Base-by-base conservation (phyloP, 2,888 invertebrate species). In the Aethes cnicana region DNA sequence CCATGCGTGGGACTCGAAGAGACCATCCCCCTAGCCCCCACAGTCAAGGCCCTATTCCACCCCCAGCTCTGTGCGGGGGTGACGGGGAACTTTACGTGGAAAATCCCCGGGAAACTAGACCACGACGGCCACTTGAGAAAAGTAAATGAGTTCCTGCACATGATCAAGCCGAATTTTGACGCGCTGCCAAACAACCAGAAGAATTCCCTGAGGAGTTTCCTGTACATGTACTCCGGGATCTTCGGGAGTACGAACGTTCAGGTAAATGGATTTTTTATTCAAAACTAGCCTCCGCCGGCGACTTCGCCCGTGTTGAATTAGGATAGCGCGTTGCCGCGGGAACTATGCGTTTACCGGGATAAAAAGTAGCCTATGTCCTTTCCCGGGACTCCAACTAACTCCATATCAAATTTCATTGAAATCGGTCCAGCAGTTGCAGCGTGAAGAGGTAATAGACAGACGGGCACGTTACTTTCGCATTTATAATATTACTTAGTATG, bases 181-280 rank as follows among this genome's bases (percentile, higher is more conserved):
- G 58, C 59, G 0, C 53, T 86, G 7, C 77, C 74, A 1, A 76
- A 66, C 26, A 80, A 80, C 26, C 85, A 86, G 56, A 80, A 80
- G 72, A 87, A 88, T 53, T 83, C 88, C 0, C 52, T 90, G 5
- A 65, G 82, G 6, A 83, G 84, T 50, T 84, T 88, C 56, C 57
- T 88, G 11, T 89, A 88, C 48, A 64, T 86, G 0, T 81, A 77
- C 52, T 81, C 84, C 12, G 90, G 82, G 2, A 84, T 90, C 9
- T 80, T 82, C 33, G 84, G 84, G 1, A 80, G 80, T 48, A 79
- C 80, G 0, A 64, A 62, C 5, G 59, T 81, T 11, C 71, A 75
- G 1, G 50, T 50, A 8, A 21, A 25, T 14, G 0, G 7, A 32
- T 17, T 5, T 17, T 2, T 1, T 6, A 7, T 14, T 0, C 4